Evolutionary conservation across 2,113 vertebrate species (phyloP), one percentile per base, ranked within the genome.

Genomic region (Cryptotis parvus): DNA sequence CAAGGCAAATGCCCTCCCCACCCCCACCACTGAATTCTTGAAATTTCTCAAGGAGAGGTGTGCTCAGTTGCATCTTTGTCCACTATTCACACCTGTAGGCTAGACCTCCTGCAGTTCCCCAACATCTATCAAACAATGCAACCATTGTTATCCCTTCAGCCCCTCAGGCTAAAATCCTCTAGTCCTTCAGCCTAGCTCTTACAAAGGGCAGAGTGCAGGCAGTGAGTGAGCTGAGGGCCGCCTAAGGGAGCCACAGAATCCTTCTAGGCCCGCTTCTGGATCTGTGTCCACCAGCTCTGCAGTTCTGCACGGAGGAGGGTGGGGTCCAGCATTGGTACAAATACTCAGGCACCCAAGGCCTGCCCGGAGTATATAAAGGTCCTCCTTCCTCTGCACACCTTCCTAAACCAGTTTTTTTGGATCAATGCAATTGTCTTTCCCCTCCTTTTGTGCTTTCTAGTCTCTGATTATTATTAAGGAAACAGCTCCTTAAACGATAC

Each of bases 271-370:
- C 43, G 45, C 12, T 75, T 69, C 45, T 70, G 75, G 31, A 26
- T 3, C 16, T 6, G 26, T 0, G 3, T 33, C 76, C 41, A 73
- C 73, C 84, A 61, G 69, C 77, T 68, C 22, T 91, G 66, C 37
- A 73, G 1, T 84, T 68, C 84, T 58, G 33, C 3, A 0, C 5
- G 24, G 10, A 22, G 43, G 3, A 79, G n/a, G 90, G 43, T 31
- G 43, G 68, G 22, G 33, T 18, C 63, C 80, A 86, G 84, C 27
- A 33, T 91, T 89, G 31, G n/a, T 18, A 55, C 16, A 58, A 63
- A 55, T 24, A 63, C 39, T 1, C 9, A 18, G 4, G 35, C 24
- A n/a, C 6, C 39, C 72, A 31, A 35, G 63, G 20, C 81, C 10
- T 6, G 43, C 14, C 45, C 22, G 55, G 10, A 79, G n/a, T 33